Evolutionary conservation across 2,888 invertebrate species (phyloP).

Genomic region (Drosophila seclusa): DNA sequence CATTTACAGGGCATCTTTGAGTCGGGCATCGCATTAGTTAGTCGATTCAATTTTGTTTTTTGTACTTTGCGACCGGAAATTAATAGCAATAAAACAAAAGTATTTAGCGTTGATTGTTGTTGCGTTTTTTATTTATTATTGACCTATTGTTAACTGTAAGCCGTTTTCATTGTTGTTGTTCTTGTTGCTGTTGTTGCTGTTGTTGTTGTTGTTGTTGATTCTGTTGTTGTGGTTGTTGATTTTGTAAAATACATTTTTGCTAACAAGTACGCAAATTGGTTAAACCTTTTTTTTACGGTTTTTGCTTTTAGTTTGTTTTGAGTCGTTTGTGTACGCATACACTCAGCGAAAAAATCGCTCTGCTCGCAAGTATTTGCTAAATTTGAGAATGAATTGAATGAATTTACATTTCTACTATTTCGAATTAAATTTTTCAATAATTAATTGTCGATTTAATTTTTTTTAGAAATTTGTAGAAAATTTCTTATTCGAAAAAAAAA

Average conservation of each 20-base stretch:
- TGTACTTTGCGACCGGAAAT: slow-evolving; percentile 8
- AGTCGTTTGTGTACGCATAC: slow-evolving; percentile 27
- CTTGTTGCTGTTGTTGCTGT: slow-evolving; percentile 9
- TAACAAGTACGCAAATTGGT: slow-evolving; percentile 58
- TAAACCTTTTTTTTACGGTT: slow-evolving; percentile 27
- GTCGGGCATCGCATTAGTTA: background rate
- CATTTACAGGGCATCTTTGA: background rate
- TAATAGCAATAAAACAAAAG: slow-evolving; percentile 14
- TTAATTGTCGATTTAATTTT: background rate
- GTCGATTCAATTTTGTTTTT: background rate
- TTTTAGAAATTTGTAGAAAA: background rate
- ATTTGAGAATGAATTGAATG: background rate
- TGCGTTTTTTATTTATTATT: slow-evolving; percentile 13
- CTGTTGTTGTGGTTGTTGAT: background rate
- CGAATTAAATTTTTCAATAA: background rate
- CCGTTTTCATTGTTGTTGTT: slow-evolving; percentile 11
- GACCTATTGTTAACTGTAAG: slow-evolving; percentile 12
- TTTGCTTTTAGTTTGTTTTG: slow-evolving; percentile 42
- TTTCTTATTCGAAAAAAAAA: background rate
- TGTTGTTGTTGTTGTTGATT: background rate
- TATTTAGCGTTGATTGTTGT: background rate
- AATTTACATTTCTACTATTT: background rate
- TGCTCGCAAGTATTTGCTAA: background rate
- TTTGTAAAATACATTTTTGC: slow-evolving; percentile 11
- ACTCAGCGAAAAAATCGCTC: background rate